Conservation (phyloP, 2,888 invertebrate species). For the Acanthosepion esculentum region DNA sequence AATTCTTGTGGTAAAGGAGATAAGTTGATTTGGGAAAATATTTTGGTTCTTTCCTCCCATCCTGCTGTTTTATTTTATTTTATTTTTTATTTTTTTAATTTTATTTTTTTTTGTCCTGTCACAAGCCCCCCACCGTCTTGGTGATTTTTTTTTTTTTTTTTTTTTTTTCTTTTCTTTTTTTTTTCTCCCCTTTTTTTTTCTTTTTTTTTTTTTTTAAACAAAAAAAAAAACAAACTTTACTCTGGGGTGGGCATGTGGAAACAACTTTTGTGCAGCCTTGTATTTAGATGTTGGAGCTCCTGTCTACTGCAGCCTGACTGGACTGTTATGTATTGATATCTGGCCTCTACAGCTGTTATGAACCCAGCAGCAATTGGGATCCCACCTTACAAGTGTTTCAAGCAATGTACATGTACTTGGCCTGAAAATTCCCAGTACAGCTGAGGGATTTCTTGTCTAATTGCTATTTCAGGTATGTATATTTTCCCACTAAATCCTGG, state of each 20-base stretch:
- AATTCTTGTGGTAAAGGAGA: neutral
- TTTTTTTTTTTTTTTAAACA: neutral
- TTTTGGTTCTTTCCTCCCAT: neutral
- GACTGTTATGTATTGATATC: neutral
- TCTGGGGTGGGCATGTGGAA: neutral
- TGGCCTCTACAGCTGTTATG: constrained; percentile 37
- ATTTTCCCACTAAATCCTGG: constrained; percentile 46
- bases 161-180: neutral
- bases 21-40: neutral
- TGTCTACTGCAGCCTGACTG: constrained; percentile 38
- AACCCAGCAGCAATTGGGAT: constrained; percentile 45
- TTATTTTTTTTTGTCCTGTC: neutral
- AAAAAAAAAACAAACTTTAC: neutral
- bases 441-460: constrained; percentile 44
- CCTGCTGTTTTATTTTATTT: neutral
- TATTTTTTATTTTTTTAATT: neutral
- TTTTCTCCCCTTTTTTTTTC: neutral
- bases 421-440: constrained; percentile 40
- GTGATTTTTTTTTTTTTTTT: neutral
- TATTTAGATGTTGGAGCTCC: constrained; percentile 15
- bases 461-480: constrained; percentile 45
- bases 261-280: constrained; percentile 22
- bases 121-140: no score
- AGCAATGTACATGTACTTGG: constrained; percentile 39
- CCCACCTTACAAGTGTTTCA: constrained; percentile 41